These are phyloP conservation scores for Caloenas nicobarica DNA, from an alignment of 2,113 vertebrate species.

Conservation along the genomic window DNA sequence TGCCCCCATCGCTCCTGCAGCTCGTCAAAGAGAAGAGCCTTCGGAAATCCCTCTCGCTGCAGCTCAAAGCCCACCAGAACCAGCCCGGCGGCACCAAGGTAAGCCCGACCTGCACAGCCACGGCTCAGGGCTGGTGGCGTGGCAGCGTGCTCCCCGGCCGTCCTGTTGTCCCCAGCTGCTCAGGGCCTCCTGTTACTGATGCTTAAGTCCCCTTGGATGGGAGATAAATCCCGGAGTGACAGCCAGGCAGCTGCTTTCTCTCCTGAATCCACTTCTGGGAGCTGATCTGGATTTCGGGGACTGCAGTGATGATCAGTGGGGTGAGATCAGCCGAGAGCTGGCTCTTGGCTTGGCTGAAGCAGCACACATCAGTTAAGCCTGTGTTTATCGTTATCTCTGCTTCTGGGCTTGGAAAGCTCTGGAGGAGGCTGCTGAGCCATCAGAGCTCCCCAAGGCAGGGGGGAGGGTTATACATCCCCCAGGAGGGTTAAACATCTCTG, in stretches of 20 bases:
- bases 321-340: not conserved
- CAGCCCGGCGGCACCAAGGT: conserved; percentile 93
- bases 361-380: not conserved
- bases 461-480: not conserved
- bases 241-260: not conserved
- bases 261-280: not conserved
- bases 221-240: not conserved
- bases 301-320: not conserved
- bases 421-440: not conserved
- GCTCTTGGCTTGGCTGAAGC: not conserved
- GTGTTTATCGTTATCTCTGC: not conserved
- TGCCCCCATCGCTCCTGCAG: conserved; percentile 92
- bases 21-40: conserved; percentile 95
- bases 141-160: not conserved
- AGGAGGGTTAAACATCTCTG: not conserved
- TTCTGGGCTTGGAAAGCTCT: not conserved
- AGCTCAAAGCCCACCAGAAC: conserved; percentile 94
- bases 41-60: conserved; percentile 92
- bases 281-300: not conserved
- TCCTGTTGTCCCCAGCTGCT: not conserved
- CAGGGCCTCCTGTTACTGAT: not conserved
- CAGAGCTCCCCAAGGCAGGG: not conserved
- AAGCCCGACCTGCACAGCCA: not conserved
- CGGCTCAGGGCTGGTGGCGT: not conserved
- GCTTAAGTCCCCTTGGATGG: not conserved